Evolutionary conservation across 2,888 invertebrate genomes (phyloP), one percentile per base, ranked within the genome.

Genomic region (Serrognathus titanus): DNA sequence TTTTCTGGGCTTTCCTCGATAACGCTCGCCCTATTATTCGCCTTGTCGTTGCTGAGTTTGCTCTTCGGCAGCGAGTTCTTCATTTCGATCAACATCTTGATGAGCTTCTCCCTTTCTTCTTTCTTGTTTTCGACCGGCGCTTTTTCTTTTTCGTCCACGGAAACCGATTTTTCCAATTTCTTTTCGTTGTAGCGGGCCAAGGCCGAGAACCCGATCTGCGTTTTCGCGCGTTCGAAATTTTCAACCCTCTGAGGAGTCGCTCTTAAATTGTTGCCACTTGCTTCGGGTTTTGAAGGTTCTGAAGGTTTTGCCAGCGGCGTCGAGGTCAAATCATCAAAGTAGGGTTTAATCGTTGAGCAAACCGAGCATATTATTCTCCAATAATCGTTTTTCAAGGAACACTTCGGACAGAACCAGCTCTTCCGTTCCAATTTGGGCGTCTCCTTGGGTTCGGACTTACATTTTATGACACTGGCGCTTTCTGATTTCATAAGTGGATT

Each of bases 71-170:
- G 75, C 9, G 88, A 88, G 72, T 89, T 84, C 75, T 88, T 89
- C 86, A 89, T 88, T 79, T 89, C 88, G 68, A 88, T 88, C 60
- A 89, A 74, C 83, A 88, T 86, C 75, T 87, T 86, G 71, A 85
- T 85, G 31, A 89, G 75, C 70, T 81, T 82, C 69, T 83, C 83
- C 68, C 82, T 82, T 66, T 85, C 84, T 63, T 83, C 79, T 47
- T 69, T 70, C 59, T 74, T 75, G 36, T 74, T 74, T 24, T 73
- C 71, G 43, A 75, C 71, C 1, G 68, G 54, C 39, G 64, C 35
- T 52, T 47, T 52, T 48, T 54, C 11, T 54, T 47, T 64, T 16
- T 69, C 68, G 3, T 67, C 65, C 2, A 63, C 50, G 1, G 67
- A 66, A 6, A 59, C 38, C 2, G 62, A 53, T 53, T 67, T 69